Percentiles rank a stretch among this genome's conserved stretches.
These are phyloP conservation scores for Rhizomys pruinosus DNA, from an alignment of 2,113 vertebrate genomes.

Conservation along the genomic window DNA sequence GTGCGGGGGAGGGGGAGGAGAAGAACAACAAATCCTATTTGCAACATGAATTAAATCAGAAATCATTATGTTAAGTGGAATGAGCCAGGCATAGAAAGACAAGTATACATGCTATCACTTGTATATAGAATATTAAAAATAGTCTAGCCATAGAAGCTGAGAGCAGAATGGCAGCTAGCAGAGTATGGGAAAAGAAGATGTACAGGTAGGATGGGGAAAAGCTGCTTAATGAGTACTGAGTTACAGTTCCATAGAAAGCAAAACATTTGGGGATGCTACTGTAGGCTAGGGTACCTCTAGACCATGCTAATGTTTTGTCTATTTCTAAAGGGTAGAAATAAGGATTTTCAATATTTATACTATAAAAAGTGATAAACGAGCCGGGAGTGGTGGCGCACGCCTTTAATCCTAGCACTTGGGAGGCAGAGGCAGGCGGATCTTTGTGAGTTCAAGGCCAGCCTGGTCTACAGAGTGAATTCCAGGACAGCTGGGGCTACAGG, in stretches of 20 bases:
- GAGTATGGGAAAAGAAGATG: background rate
- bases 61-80: background rate
- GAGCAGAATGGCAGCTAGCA: background rate
- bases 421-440: too few relatives aligned
- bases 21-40: background rate
- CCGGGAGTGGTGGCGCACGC: too few relatives aligned
- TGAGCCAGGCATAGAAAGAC: background rate
- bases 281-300: background rate
- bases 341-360: background rate
- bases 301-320: background rate
- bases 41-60: background rate
- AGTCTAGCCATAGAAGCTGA: background rate
- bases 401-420: too few relatives aligned
- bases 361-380: background rate
- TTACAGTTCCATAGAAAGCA: background rate
- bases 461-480: too few relatives aligned
- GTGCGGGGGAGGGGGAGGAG: too few relatives aligned
- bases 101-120: background rate
- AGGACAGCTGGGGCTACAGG: too few relatives aligned
- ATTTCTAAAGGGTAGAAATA: background rate
- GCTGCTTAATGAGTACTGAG: too few relatives aligned
- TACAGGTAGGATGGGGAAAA: background rate
- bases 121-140: background rate
- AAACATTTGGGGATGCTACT: background rate
- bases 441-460: too few relatives aligned